A percentile compares a stretch with the other conserved stretches of the same genome.
Conservation (phyloP, 2,888 invertebrate species). For the Rotaria sp. region DNA sequence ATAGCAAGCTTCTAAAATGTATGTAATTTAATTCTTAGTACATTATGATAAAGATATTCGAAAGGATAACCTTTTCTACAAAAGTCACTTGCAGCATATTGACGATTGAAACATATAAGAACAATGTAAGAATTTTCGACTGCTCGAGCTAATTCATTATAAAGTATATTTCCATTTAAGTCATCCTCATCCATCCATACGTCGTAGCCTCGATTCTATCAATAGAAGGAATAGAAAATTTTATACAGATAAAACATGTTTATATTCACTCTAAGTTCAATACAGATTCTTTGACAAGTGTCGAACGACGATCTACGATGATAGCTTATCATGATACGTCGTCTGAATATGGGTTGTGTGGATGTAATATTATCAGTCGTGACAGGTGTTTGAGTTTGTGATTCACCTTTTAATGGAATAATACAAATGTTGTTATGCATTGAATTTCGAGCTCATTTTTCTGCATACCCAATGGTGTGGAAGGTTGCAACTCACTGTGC, state of each 20-base stretch:
- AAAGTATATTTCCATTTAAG: not conserved
- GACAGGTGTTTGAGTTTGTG: not conserved
- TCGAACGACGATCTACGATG: not conserved
- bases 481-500: too few species aligned
- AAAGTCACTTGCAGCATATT: not conserved
- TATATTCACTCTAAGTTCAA: not conserved
- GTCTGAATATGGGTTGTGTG: accelerated
- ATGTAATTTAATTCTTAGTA: not conserved
- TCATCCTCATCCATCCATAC: not conserved
- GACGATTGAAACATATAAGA: not conserved
- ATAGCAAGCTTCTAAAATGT: not conserved
- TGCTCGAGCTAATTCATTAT: not conserved
- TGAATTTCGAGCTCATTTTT: too few species aligned
- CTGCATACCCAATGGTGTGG: too few species aligned
- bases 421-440: not conserved
- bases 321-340: not conserved
- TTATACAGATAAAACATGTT: not conserved
- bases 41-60: not conserved
- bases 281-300: not conserved
- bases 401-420: not conserved
- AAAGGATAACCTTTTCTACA: not conserved
- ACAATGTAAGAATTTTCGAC: not conserved
- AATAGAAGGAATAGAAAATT: not conserved
- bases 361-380: not conserved
- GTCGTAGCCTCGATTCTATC: not conserved